A percentile compares a stretch with the other conserved stretches of the same genome.
These are phyloP conservation scores for Rhinichthys osculus DNA, from an alignment of 2,797 vertebrate species.

Conservation along the genomic window DNA sequence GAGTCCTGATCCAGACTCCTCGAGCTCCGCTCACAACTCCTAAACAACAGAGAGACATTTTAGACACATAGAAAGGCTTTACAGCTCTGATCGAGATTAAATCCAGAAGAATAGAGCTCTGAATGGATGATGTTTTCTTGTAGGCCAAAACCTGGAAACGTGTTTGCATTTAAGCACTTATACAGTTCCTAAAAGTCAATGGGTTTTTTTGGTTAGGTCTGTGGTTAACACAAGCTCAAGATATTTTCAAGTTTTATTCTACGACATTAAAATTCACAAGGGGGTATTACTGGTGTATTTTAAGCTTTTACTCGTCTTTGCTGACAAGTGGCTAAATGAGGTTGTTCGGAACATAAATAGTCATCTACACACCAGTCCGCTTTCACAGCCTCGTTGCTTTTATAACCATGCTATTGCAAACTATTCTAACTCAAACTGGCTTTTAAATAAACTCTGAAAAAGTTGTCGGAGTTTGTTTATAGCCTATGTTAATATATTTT, in stretches of 20 bases:
- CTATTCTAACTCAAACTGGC: neutral
- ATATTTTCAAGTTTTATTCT: neutral
- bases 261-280: no score
- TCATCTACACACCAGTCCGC: neutral
- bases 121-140: no score
- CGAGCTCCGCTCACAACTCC: conserved; percentile 93
- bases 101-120: neutral
- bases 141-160: neutral
- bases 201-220: neutral
- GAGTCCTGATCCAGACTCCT: conserved; percentile 96
- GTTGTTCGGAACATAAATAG: neutral
- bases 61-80: neutral
- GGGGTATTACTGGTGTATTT: neutral
- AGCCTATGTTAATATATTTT: neutral
- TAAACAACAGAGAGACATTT: conserved; percentile 62
- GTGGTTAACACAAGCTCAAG: neutral
- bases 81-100: neutral
- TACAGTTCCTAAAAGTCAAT: neutral
- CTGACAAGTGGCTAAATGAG: neutral
- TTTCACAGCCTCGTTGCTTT: neutral
- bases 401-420: neutral
- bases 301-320: neutral
- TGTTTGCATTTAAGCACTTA: neutral
- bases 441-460: neutral
- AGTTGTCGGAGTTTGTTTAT: neutral